Base-by-base conservation (phyloP, 2,113 vertebrate genomes). In the Scolopax mira region DNA sequence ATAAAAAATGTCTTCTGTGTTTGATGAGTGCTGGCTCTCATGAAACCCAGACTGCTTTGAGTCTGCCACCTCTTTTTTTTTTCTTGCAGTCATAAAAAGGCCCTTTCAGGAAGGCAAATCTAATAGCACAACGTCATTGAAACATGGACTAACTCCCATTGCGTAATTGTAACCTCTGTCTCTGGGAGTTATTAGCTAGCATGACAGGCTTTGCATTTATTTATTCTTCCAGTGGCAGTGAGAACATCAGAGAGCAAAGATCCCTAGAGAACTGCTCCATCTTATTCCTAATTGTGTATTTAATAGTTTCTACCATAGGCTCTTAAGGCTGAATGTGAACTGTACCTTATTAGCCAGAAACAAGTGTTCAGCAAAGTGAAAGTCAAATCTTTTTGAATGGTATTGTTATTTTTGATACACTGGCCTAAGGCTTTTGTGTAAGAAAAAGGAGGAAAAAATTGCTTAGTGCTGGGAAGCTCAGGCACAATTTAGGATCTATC, bases 81-180 rank as follows among this genome's bases (percentile, higher is more conserved):
- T 87, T 61, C 54, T 92, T 92, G 1, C 41, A 78, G 61, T 84
- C 94, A 94, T 57, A 51, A 95, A 91, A 96, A 93, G 52, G 65
- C 89, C 73, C 89, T 91, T 80, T 89, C 78, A 88, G 71, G 77
- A 75, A 85, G 81, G 28, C 55, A 94, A 74, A 96, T 95, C 94
- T 90, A 93, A 95, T 92, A 90, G 85, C 62, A 82, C 91, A 79
- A 81, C 57, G 21, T 91, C 69, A 88, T 13, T 91, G 95, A 95
- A 88, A 92, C 70, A 85, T 33, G 91, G 88, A 52, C 88, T 82
- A 86, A 77, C 67, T 96, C 94, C 35, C 11, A 33, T 84, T 95
- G 83, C 17, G 78, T 96, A 89, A 79, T 61, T 57, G 73, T 91
- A 83, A 91, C 91, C 92, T 91, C 60, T 90, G 30, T 90, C 69